These are phyloP conservation scores for Neosilurus mollespiculum DNA, from an alignment of 2,797 vertebrate species.

Conservation along the genomic window DNA sequence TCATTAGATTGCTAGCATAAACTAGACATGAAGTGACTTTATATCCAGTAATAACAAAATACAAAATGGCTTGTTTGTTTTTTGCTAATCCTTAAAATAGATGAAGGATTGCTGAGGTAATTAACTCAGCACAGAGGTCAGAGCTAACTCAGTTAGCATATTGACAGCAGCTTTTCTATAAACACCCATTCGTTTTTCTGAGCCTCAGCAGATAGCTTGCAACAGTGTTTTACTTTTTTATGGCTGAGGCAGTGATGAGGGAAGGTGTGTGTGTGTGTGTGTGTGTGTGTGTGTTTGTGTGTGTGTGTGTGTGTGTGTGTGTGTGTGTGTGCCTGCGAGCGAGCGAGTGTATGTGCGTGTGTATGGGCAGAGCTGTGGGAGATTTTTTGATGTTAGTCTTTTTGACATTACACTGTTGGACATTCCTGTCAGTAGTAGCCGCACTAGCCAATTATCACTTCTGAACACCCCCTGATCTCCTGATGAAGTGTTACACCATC, in stretches of 20 bases:
- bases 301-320: constrained; percentile 11
- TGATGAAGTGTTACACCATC: background rate
- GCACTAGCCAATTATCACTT: constrained; percentile 23
- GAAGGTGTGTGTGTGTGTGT: constrained; percentile 3
- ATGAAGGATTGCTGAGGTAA: constrained; percentile 29
- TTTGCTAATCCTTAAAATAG: background rate
- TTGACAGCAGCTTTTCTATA: constrained; percentile 45
- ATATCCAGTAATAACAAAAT: background rate
- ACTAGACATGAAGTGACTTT: background rate
- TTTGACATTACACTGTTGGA: constrained; percentile 7
- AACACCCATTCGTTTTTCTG: constrained; percentile 37
- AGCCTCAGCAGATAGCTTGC: constrained; percentile 6
- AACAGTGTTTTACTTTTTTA: background rate
- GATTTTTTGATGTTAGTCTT: constrained; percentile 17
- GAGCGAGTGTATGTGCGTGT: too few species aligned
- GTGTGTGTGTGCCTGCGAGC: too few species aligned
- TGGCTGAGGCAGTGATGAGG: background rate
- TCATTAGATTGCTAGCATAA: background rate
- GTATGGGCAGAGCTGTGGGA: background rate
- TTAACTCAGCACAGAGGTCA: constrained; percentile 18
- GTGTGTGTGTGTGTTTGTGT: constrained; percentile 14
- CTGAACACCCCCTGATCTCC: constrained; percentile 4
- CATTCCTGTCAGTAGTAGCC: constrained; percentile 6
- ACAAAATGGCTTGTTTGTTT: background rate
- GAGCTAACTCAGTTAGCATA: constrained; percentile 38